phyloP scores from a whole-genome alignment of 2,797 vertebrate genomes.

The Melanotaenia parkinsoni region DNA sequence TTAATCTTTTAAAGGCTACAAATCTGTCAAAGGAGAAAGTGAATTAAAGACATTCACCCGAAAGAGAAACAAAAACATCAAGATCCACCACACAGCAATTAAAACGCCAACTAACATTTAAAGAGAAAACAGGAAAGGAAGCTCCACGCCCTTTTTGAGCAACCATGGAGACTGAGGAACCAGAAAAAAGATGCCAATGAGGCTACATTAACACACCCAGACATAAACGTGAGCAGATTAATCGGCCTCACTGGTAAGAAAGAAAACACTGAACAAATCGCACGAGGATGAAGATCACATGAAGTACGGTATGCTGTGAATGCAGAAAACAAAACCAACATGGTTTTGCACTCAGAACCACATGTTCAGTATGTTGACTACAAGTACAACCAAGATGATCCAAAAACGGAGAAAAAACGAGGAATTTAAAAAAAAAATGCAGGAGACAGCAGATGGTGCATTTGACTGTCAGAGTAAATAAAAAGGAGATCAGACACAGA shows the following conservation, averaged over 20 bases:
- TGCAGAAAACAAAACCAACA: constrained; percentile 14
- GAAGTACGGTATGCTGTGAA: constrained; percentile 13
- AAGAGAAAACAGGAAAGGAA: constrained; percentile 62
- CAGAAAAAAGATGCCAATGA: constrained; percentile 27
- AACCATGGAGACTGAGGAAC: constrained; percentile 37
- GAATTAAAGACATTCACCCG: constrained; percentile 2
- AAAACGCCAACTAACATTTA: constrained; percentile 54
- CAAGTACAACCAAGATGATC: not conserved
- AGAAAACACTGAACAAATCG: constrained; percentile 37
- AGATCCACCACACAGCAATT: constrained; percentile 37
- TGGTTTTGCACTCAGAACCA: constrained; percentile 10
- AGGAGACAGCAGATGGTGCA: not conserved
- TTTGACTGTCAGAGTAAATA: not conserved
- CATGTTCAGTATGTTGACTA: not conserved
- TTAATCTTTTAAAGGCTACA: not conserved
- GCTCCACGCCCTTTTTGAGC: constrained; percentile 58
- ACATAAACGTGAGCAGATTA: not conserved
- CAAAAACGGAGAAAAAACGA: not conserved
- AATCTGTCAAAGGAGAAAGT: not conserved
- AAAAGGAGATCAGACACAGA: not conserved
- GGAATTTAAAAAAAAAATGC: not conserved
- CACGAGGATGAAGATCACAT: not conserved
- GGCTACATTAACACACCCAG: constrained; percentile 10
- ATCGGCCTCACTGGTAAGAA: constrained; percentile 1
- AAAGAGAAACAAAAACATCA: constrained; percentile 22